These are phyloP conservation scores for Xylota segnis DNA, from an alignment of 2,888 invertebrate species.

Conservation along the genomic window DNA sequence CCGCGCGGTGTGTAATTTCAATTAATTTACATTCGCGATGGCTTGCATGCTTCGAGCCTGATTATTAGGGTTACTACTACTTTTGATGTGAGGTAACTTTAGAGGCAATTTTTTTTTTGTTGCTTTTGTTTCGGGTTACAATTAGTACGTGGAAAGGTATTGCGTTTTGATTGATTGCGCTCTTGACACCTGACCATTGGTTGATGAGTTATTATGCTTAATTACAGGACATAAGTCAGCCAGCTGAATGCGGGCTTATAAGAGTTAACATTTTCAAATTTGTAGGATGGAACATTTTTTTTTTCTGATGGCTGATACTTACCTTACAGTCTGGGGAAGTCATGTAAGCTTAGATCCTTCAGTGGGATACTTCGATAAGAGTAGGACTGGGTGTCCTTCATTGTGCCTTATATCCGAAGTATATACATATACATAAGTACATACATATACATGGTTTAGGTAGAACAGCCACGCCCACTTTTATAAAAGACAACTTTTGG, in stretches of 20 bases:
- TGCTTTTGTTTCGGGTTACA: conserved; percentile 49
- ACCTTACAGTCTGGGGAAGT: background rate
- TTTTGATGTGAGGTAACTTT: conserved; percentile 33
- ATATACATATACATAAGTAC: no score
- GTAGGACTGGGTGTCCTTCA: no score
- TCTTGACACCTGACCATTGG: conserved; percentile 72
- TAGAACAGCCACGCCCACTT: no score
- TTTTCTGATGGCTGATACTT: no score
- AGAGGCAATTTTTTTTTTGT: conserved; percentile 41
- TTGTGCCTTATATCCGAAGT: no score
- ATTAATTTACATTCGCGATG: conserved; percentile 66
- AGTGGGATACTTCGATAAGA: no score
- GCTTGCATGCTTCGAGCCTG: conserved; percentile 27
- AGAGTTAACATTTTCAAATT: background rate
- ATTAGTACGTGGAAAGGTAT: conserved; percentile 10
- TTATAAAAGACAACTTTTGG: no score
- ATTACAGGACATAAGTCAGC: conserved; percentile 28
- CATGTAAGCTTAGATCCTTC: no score
- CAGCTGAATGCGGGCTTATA: conserved; percentile 1
- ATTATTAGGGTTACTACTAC: conserved; percentile 51
- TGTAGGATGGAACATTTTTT: no score
- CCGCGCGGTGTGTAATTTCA: conserved; percentile 53
- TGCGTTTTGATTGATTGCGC: conserved; percentile 45
- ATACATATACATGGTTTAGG: no score
- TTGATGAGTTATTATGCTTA: conserved; percentile 51